phyloP scores from a whole-genome alignment of 2,888 invertebrate species.

The Platycnemis pennipes region DNA sequence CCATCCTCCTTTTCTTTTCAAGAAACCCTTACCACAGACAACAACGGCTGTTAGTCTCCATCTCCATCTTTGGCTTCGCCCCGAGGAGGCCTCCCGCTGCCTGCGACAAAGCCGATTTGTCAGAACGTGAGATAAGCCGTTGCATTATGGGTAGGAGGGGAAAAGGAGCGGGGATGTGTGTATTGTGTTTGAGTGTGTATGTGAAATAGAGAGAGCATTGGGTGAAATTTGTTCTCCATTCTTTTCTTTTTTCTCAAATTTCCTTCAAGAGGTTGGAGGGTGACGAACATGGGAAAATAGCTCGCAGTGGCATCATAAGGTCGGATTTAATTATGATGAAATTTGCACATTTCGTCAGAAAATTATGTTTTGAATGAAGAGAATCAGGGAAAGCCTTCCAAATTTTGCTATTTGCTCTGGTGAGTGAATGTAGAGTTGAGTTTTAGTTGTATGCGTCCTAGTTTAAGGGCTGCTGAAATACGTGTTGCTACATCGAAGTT shows the following conservation, averaged over 20 bases:
- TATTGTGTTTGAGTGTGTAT: background rate
- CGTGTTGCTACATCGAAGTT: too few species aligned
- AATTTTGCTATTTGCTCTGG: too few species aligned
- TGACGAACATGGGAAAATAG: background rate
- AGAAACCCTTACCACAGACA: conserved; percentile 43
- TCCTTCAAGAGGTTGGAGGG: background rate
- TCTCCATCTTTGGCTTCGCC: background rate
- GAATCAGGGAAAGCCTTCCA: too few species aligned
- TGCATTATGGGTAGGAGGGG: conserved; percentile 5
- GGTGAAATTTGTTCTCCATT: background rate
- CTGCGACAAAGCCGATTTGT: conserved; percentile 46
- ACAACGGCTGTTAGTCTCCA: background rate
- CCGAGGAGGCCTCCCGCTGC: conserved; percentile 14
- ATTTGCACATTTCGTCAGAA: background rate
- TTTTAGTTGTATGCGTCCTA: too few species aligned
- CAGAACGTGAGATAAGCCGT: background rate
- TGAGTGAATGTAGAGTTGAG: too few species aligned
- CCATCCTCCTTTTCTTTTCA: background rate
- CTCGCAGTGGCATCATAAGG: background rate
- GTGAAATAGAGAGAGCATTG: background rate
- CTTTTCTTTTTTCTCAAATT: background rate
- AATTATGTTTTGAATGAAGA: too few species aligned
- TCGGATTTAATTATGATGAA: background rate
- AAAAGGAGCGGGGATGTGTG: background rate
- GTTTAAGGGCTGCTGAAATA: too few species aligned